Conservation (phyloP, 2,113 vertebrate genomes). For the Oceanodroma tethys region DNA sequence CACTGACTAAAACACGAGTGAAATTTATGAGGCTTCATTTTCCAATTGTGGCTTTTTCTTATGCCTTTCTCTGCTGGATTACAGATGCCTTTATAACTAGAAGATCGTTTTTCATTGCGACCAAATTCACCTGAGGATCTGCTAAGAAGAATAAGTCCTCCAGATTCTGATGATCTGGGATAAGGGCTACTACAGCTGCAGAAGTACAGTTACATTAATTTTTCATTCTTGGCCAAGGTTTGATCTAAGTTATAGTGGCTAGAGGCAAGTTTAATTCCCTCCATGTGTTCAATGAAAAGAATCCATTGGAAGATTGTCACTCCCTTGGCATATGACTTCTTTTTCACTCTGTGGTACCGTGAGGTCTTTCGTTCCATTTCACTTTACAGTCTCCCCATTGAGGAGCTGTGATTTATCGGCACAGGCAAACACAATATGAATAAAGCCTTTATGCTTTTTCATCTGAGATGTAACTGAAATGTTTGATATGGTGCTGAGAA, state of each 20-base stretch:
- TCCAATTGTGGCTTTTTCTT: not conserved
- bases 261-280: not conserved
- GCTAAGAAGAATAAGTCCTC: not conserved
- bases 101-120: not conserved
- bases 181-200: not conserved
- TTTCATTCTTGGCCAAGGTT: not conserved
- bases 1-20: not conserved
- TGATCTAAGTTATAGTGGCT: not conserved
- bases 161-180: not conserved
- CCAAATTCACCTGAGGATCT: not conserved
- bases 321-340: constrained; percentile 34
- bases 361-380: constrained; percentile 5
- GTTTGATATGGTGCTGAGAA: not conserved
- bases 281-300: constrained; percentile 18
- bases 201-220: not conserved
- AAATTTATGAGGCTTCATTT: not conserved
- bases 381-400: constrained; percentile 31
- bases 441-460: constrained; percentile 42
- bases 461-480: not conserved
- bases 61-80: not conserved
- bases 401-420: not conserved
- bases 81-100: not conserved
- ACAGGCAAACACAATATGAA: constrained; percentile 1
- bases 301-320: constrained; percentile 4
- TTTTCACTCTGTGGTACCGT: constrained; percentile 3